Evolutionary conservation across 2,797 vertebrate genomes (phyloP).

Genomic region (Phrynocephalus guinanensis): DNA sequence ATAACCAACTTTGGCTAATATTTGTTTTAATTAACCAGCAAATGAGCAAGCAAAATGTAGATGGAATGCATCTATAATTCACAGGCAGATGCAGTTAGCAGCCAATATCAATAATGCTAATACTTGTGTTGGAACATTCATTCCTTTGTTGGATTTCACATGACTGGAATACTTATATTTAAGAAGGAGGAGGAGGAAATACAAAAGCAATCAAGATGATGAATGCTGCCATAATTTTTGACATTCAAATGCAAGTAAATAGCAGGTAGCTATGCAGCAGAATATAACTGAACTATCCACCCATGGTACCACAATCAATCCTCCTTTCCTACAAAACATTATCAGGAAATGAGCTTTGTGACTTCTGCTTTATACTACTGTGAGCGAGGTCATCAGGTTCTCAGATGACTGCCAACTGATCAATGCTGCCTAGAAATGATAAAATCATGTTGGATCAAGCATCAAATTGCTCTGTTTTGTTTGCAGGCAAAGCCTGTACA

Average conservation of each 20-base stretch:
- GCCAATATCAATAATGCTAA: not conserved
- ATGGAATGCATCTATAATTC: not conserved
- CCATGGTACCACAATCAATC: not conserved
- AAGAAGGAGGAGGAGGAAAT: not conserved
- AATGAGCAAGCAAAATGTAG: not conserved
- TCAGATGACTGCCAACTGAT: slow-evolving; percentile 4
- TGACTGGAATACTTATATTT: not conserved
- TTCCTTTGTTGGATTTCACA: not conserved
- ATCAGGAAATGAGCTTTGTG: not conserved
- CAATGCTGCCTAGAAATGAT: not conserved
- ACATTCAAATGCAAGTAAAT: not conserved
- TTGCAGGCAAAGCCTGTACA: not conserved
- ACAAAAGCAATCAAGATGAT: not conserved
- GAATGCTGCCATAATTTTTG: not conserved
- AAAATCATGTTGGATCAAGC: not conserved
- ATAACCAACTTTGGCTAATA: not conserved
- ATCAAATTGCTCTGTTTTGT: not conserved
- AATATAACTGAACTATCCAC: not conserved
- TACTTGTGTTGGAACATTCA: not conserved
- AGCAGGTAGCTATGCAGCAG: not conserved
- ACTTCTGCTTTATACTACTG: not conserved
- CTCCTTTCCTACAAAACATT: not conserved
- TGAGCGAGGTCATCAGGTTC: not conserved
- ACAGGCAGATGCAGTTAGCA: not conserved
- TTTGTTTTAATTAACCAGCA: not conserved